Percentiles rank a stretch among this genome's conserved stretches.
These are phyloP conservation scores for Periparus ater DNA, from an alignment of 2,797 vertebrate genomes.

Conservation along the genomic window DNA sequence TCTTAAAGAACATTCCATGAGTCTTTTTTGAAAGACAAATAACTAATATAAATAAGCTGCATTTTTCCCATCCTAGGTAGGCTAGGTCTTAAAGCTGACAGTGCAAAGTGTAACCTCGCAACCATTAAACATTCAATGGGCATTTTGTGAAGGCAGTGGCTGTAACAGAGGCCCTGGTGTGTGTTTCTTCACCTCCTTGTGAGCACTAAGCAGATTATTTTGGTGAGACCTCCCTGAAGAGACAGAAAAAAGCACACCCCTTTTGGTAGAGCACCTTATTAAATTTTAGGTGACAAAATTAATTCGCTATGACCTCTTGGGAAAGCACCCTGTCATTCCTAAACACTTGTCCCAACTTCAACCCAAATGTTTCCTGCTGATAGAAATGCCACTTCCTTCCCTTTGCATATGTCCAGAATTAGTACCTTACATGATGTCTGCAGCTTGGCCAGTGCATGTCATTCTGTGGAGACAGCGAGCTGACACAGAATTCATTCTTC, in stretches of 20 bases:
- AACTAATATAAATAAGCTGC: not conserved
- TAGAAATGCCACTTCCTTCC: not conserved
- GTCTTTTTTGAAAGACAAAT: not conserved
- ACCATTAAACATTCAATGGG: not conserved
- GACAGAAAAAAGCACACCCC: not conserved
- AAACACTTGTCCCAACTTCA: rapidly evolving
- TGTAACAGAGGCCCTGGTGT: not conserved
- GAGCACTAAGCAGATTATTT: not conserved
- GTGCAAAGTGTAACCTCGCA: not conserved
- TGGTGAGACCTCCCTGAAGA: not conserved
- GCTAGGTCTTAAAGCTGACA: not conserved
- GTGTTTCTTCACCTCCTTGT: not conserved
- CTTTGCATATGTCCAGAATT: not conserved
- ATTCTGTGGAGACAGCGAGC: not conserved
- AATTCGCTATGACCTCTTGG: not conserved
- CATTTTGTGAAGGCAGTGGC: not conserved
- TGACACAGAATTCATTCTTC: not conserved
- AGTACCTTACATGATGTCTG: not conserved
- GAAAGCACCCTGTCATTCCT: not conserved
- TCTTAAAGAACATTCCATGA: not conserved
- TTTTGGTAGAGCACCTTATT: not conserved
- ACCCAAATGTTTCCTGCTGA: constrained; percentile 23
- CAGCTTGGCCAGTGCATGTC: not conserved
- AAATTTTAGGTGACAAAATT: not conserved
- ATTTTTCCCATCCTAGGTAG: not conserved